Evolutionary conservation across 2,888 invertebrate species (phyloP).

Genomic region (Drosophila hamatofila): DNA sequence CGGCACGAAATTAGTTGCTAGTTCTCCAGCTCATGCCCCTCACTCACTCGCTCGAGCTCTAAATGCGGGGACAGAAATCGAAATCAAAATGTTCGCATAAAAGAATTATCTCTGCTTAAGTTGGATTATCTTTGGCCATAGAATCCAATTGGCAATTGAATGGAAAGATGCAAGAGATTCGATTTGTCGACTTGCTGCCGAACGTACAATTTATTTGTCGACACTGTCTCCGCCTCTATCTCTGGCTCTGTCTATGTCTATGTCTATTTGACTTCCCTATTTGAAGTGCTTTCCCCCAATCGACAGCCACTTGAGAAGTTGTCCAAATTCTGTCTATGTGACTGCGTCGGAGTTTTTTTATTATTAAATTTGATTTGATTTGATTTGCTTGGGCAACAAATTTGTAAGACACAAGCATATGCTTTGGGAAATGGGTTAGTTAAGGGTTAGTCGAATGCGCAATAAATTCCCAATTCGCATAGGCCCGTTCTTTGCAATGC

Average conservation of each 20-base stretch:
- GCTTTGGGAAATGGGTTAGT: constrained; percentile 31
- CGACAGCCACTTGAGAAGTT: constrained; percentile 64
- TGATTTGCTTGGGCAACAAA: constrained; percentile 58
- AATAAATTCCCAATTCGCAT: not conserved
- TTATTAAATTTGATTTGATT: constrained; percentile 66
- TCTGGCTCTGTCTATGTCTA: not conserved
- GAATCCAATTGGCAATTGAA: constrained; percentile 78
- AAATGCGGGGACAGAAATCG: constrained; percentile 66
- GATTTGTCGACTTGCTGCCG: constrained; percentile 57
- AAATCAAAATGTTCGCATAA: constrained; percentile 79
- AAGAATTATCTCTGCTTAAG: constrained; percentile 80
- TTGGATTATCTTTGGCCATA: constrained; percentile 76
- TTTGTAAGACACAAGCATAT: constrained; percentile 52
- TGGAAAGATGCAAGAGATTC: constrained; percentile 73
- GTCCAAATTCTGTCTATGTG: constrained; percentile 34
- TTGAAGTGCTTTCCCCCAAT: constrained; percentile 38
- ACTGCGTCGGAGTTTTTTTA: constrained; percentile 29
- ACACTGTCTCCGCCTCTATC: not conserved
- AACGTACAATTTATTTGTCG: constrained; percentile 59
- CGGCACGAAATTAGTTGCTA: constrained; percentile 70
- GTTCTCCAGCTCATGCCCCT: constrained; percentile 33
- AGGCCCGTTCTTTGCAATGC: not conserved
- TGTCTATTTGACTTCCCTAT: constrained; percentile 11
- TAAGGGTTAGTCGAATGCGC: constrained; percentile 50
- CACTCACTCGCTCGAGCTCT: constrained; percentile 28